A percentile compares a stretch with the other conserved stretches of the same genome.
Evolutionary conservation across 1,140 invertebrate species (phyloP).

Genomic region (Agraylea sexmaculata): DNA sequence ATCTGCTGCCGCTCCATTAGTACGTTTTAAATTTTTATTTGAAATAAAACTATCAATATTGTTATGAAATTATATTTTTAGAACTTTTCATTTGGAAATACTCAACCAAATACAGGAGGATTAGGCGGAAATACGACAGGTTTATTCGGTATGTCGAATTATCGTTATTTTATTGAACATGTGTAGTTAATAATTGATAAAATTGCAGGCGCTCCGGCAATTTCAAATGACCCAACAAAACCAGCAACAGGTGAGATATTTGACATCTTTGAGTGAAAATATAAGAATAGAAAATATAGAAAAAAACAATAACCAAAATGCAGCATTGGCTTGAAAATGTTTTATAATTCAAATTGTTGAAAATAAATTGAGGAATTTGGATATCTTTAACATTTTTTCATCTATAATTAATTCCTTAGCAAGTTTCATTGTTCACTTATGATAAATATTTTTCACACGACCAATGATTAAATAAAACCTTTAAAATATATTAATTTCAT

Average conservation of each 20-base stretch:
- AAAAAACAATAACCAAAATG: no score
- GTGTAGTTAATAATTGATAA: constrained; percentile 10
- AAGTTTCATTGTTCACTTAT: constrained; percentile 1
- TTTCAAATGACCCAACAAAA: constrained; percentile 8
- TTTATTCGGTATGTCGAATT: constrained; percentile 1
- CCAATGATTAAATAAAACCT: neutral
- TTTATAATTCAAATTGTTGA: no score
- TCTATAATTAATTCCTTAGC: constrained; percentile 7
- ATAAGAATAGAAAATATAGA: no score
- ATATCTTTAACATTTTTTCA: no score
- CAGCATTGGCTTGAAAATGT: no score
- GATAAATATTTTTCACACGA: neutral
- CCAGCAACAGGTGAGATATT: neutral
- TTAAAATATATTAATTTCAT: constrained; percentile 4
- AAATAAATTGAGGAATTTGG: no score
- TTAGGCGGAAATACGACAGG: constrained; percentile 1
- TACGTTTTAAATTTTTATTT: neutral
- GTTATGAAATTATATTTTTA: constrained; percentile 7
- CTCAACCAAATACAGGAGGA: constrained; percentile 4
- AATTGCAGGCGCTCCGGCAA: constrained; percentile 4
- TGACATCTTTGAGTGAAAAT: no score
- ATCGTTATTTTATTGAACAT: constrained; percentile 7
- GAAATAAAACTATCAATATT: neutral
- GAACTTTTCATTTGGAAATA: constrained; percentile 16
- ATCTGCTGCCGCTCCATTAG: constrained; percentile 7